Base-by-base conservation (phyloP, 2,113 vertebrate species). In the Aptenodytes patagonicus region DNA sequence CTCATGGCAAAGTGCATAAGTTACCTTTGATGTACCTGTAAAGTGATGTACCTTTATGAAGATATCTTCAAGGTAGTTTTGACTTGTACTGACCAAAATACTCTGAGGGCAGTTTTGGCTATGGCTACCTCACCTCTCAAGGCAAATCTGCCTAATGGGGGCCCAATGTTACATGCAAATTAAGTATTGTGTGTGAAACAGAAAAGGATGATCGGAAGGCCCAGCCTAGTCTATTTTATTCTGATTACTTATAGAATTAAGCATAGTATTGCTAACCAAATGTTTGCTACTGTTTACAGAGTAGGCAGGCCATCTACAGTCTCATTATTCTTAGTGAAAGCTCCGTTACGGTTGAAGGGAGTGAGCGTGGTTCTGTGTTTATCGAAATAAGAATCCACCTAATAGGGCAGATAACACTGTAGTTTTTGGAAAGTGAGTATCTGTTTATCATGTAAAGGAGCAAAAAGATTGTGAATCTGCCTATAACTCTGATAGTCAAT, bases 1-100 rank as follows among this genome's bases (percentile, higher is more conserved):
- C 36, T 79, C 0, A 3, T 64, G 66, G n/a, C 25, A 64, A 58
- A 54, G 0, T 2, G 16, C 2, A 0, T 26, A 8, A 83, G 34
- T 57, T 57, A 31, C 16, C 25, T 58, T 7, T 40, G 17, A 44
- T 52, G 11, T 61, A 47, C 28, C 36, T 57, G 49, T 49, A 14
- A 75, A 75, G 10, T 83, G 20, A 24, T 46, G 19, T 25, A 40
- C 46, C 7, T 66, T 71, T n/a, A 19, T 2, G 6, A 52, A n/a
- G 32, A 0, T n/a, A 36, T 20, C 38, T 72, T 55, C 47, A 29
- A 49, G 38, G 52, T 22, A 22, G 17, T 38, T 88, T 16, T 14
- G 70, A 24, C 15, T 80, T 60, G 8, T 12, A 20, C 11, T 69
- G 49, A 65, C 20, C 24, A 65, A 60, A n/a, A 32, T 69, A 44